Base-by-base conservation (phyloP, 2,113 vertebrate species). In the Eulacestoma nigropectus region DNA sequence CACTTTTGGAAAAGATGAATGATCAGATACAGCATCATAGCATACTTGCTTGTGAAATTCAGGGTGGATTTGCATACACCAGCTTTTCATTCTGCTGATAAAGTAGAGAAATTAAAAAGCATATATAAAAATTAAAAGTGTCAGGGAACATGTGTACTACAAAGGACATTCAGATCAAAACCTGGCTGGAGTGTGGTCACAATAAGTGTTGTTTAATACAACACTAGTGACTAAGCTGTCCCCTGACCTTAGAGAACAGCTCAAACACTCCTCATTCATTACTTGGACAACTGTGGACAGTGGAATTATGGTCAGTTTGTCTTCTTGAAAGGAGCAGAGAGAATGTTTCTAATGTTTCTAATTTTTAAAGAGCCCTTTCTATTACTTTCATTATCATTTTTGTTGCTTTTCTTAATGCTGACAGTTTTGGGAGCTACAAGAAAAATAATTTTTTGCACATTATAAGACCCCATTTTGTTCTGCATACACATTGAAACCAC, bases 81-180 rank as follows among this genome's bases (percentile, higher is more conserved):
- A 91, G 90, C 89, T 95, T 96, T 89, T 75, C 87, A 84, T 90
- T 95, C 90, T 84, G 57, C 35, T 83, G 39, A 78, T 85, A 85
- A 91, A 92, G 65, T 41, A 44, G 42, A 77, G 63, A 53, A 57
- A 33, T 41, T 84, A 47, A 68, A 87, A 94, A 80, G 30, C 1
- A 0, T 49, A 37, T 29, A 62, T 52, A 90, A 67, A 85, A 72
- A 78, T 56, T 16, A 18, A 22, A 77, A 55, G 35, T 46, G 11
- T 56, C 49, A 37, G 53, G 49, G 41, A n/a, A 60, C 22, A 5
- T 18, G 18, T 42, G 18, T 42, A 65, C 32, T 60, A 26, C 69
- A 75, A 50, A 84, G 56, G 72, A 73, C 6, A 0, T 77, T 84
- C 56, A 44, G 72, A 79, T 69, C 23, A 1, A 84, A 78, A 41